phyloP scores from a whole-genome alignment of 2,888 invertebrate genomes.

The Amphipoea oculea region DNA sequence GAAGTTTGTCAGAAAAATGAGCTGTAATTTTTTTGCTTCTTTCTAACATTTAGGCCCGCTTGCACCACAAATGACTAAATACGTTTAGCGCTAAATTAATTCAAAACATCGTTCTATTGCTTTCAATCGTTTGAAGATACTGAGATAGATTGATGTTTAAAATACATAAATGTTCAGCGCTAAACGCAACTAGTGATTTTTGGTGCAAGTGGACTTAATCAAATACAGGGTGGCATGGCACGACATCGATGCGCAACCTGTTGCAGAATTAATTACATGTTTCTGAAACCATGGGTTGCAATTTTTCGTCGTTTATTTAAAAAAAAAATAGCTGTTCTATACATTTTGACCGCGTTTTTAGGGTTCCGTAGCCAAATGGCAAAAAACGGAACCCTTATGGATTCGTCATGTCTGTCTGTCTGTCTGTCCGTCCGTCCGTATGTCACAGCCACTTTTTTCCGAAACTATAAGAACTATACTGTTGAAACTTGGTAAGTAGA shows the following conservation, averaged over 20 bases:
- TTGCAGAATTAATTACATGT: background rate
- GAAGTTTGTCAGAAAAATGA: background rate
- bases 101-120: background rate
- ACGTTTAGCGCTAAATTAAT: background rate
- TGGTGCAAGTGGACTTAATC: background rate
- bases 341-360: no score
- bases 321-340: background rate
- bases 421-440: no score
- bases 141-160: background rate
- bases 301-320: background rate
- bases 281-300: background rate
- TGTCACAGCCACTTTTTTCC: no score
- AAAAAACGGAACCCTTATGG: no score
- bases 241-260: no score
- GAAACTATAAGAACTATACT: no score
- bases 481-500: no score
- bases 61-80: background rate
- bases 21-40: background rate
- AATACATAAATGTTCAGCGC: background rate
- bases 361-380: no score
- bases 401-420: no score
- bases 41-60: background rate
- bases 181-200: background rate
- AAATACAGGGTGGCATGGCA: background rate
- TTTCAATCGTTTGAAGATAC: background rate